Evolutionary conservation across 2,113 vertebrate species (phyloP).

Genomic region (Struthidea cinerea): DNA sequence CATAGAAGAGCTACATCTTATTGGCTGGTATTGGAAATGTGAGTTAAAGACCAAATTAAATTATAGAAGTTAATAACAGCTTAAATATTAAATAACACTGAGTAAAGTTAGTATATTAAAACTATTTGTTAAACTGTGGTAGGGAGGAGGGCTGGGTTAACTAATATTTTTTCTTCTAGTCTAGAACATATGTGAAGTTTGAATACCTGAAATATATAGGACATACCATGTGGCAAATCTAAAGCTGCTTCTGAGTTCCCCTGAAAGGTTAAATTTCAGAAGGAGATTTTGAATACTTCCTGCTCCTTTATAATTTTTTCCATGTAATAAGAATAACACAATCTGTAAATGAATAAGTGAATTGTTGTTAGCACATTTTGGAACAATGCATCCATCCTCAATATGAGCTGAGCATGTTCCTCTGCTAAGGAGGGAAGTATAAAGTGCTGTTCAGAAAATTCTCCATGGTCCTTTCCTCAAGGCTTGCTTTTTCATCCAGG

Average conservation of each 20-base stretch:
- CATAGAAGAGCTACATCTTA: neutral
- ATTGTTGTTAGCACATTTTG: neutral
- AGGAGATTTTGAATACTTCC: neutral
- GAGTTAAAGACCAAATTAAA: neutral
- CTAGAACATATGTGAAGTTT: neutral
- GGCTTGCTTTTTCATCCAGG: neutral
- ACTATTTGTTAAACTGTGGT: neutral
- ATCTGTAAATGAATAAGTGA: neutral
- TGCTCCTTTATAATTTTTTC: neutral
- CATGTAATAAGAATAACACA: neutral
- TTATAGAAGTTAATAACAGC: neutral
- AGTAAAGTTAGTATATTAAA: neutral
- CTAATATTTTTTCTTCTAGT: neutral
- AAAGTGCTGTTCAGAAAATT: neutral
- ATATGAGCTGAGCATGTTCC: rapidly evolving
- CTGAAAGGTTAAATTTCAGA: neutral
- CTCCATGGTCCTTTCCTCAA: neutral
- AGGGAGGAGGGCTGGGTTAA: neutral
- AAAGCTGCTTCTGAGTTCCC: neutral
- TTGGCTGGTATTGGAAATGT: neutral
- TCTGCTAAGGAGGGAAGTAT: neutral
- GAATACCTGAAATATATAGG: neutral
- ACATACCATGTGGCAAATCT: neutral
- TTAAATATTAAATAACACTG: neutral
- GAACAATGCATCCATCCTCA: neutral